Evolutionary conservation across 2,113 vertebrate species (phyloP).

Genomic region (Echinops telfairi): DNA sequence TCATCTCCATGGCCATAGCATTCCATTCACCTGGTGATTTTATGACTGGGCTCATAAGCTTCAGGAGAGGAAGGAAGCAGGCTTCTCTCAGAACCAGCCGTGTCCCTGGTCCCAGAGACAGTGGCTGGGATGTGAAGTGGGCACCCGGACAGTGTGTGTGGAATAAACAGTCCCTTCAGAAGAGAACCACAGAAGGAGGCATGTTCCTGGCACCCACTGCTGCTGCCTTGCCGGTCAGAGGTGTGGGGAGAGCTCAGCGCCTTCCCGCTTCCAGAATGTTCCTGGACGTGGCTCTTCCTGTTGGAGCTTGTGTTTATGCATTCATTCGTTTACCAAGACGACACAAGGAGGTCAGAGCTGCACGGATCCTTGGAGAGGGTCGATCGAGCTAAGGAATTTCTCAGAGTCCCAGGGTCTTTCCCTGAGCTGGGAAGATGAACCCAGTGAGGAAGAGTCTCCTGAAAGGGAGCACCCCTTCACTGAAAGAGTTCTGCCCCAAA

Average conservation of each 20-base stretch:
- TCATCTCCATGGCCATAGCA: too few species aligned
- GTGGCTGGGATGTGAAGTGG: too few species aligned
- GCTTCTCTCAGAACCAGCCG: too few species aligned
- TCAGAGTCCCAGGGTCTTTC: neutral
- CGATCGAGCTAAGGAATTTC: neutral
- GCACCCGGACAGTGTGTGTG: too few species aligned
- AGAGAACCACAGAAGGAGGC: neutral
- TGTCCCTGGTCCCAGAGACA: too few species aligned
- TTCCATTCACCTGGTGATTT: too few species aligned
- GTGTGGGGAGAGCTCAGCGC: neutral
- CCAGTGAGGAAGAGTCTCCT: neutral
- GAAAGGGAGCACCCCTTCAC: neutral
- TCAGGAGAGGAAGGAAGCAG: too few species aligned
- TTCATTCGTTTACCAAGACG: neutral
- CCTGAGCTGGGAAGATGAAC: neutral
- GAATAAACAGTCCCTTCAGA: too few species aligned
- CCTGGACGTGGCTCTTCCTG: neutral
- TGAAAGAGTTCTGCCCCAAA: neutral
- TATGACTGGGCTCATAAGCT: too few species aligned
- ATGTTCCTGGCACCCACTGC: accelerated
- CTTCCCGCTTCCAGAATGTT: neutral
- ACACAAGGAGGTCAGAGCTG: neutral
- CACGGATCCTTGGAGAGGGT: neutral
- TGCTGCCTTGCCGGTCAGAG: neutral
- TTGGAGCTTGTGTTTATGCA: neutral